Evolutionary conservation across 2,888 invertebrate species (phyloP), one percentile per base, ranked within the genome.

Genomic region (Diogma glabrata): DNA sequence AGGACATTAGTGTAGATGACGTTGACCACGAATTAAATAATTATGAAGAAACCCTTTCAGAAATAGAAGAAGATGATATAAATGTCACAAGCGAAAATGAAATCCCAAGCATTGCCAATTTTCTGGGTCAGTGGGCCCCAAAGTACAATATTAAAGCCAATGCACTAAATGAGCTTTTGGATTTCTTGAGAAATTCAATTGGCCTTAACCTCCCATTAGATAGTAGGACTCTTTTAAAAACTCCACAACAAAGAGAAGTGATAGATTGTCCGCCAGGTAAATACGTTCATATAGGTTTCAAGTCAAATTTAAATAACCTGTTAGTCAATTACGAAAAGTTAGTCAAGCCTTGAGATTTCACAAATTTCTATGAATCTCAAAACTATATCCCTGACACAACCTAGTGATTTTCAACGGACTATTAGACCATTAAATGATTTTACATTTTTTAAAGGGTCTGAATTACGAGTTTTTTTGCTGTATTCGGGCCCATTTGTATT

Each of bases 401-500:
- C 57, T 12, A 30, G 19, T 24, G 60, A 60, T 54, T 60, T 60
- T 56, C 53, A 54, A 36, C 40, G 58, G 52, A 48, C 50, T 51
- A 58, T 58, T 24, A 52, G 58, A 52, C 36, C 43, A 17, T 53
- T 61, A n/a, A 19, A 51, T 36, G 55, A 57, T 19, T 43, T 56
- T 19, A 53, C 54, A 19, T 51, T 52, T 26, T 60, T 56, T 53
- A 60, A 61, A 53, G 58, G 57, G 12, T 57, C 58, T 3, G 38
- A 38, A 38, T 16, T 38, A 16, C 16, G 38, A 38, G 38, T 38
- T 9, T 38, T 38, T 16, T 24, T 61, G 28, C 51, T 60, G n/a
- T 59, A 62, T 45, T 52, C 53, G 24, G 61, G 60, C 14, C 53
- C 56, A 7, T 47, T 61, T 14, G 55, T 59, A 33, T 53, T 60